Evolutionary conservation across 2,113 vertebrate species (phyloP).

Genomic region (Grallaria varia): DNA sequence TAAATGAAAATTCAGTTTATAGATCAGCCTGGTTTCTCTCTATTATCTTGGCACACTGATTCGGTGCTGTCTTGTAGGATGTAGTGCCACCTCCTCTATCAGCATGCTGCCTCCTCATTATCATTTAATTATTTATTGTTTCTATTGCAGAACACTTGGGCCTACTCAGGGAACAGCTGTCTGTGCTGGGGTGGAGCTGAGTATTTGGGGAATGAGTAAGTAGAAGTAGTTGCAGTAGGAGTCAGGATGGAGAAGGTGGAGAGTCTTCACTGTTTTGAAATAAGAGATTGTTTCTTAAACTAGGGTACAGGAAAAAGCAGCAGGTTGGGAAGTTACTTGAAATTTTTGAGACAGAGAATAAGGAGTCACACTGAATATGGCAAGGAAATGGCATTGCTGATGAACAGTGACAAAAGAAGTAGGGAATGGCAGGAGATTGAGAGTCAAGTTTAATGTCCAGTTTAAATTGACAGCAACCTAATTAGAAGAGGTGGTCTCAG

Average conservation of each 20-base stretch:
- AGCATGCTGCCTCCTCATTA: slow-evolving; percentile 59
- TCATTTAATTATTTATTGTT: slow-evolving; percentile 66
- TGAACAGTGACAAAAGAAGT: background rate
- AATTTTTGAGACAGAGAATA: background rate
- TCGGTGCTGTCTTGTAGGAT: slow-evolving; percentile 49
- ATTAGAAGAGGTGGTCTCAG: background rate
- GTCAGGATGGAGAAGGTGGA: slow-evolving; percentile 17
- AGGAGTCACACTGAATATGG: background rate
- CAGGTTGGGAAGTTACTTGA: background rate
- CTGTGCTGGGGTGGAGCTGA: slow-evolving; percentile 52
- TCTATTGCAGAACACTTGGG: slow-evolving; percentile 59
- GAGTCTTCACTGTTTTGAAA: background rate
- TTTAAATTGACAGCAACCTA: background rate
- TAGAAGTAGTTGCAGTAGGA: slow-evolving; percentile 16
- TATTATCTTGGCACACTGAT: slow-evolving; percentile 43
- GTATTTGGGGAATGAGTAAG: slow-evolving; percentile 51
- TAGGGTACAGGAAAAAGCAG: background rate
- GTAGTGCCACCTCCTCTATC: slow-evolving; percentile 59
- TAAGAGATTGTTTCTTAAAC: background rate
- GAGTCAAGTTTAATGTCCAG: background rate
- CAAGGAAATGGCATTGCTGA: background rate
- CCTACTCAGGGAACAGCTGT: slow-evolving; percentile 61
- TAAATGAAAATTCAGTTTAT: slow-evolving; percentile 9
- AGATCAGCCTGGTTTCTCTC: slow-evolving; percentile 15
- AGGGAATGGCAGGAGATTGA: background rate